Percentiles rank a stretch among this genome's conserved stretches.
These are phyloP conservation scores for Rhynchophorus ferrugineus DNA, from an alignment of 1,140 invertebrate genomes.

Conservation along the genomic window DNA sequence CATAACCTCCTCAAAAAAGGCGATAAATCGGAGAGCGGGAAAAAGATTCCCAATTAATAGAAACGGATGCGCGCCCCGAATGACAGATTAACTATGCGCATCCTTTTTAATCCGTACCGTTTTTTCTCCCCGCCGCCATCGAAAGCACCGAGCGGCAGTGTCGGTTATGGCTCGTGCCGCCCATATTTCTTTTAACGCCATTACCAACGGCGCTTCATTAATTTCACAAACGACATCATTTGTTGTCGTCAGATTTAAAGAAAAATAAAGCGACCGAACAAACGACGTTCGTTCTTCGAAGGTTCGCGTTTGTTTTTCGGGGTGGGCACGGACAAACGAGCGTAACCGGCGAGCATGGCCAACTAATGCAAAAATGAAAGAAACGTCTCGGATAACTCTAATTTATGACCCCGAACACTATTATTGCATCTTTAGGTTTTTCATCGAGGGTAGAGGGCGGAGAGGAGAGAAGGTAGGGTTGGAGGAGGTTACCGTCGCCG, in stretches of 20 bases:
- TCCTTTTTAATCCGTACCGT: conserved; percentile 12
- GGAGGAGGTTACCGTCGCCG: background rate
- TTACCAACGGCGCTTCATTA: conserved; percentile 17
- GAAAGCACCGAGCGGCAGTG: conserved; percentile 7
- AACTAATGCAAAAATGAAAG: conserved; percentile 23
- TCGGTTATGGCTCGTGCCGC: conserved; percentile 18
- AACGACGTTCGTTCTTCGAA: conserved; percentile 12
- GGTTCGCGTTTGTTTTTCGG: conserved; percentile 10
- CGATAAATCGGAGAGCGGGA: background rate
- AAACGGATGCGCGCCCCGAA: background rate
- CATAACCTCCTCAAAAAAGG: too few relatives aligned
- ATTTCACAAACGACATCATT: conserved; percentile 22
- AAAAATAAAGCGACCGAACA: conserved; percentile 19
- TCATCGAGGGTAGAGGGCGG: conserved; percentile 14
- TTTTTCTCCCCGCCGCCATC: background rate
- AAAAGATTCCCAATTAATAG: background rate
- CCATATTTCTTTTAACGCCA: conserved; percentile 19
- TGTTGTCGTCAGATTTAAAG: conserved; percentile 23
- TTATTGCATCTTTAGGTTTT: conserved; percentile 23
- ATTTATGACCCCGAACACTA: conserved; percentile 18
- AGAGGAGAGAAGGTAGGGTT: background rate
- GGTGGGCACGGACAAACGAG: conserved; percentile 13
- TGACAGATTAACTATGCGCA: conserved; percentile 1
- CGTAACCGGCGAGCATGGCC: too few relatives aligned
- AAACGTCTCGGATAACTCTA: conserved; percentile 18